Evolutionary conservation across 2,888 invertebrate genomes (phyloP).

Genomic region (Julus scanicus): DNA sequence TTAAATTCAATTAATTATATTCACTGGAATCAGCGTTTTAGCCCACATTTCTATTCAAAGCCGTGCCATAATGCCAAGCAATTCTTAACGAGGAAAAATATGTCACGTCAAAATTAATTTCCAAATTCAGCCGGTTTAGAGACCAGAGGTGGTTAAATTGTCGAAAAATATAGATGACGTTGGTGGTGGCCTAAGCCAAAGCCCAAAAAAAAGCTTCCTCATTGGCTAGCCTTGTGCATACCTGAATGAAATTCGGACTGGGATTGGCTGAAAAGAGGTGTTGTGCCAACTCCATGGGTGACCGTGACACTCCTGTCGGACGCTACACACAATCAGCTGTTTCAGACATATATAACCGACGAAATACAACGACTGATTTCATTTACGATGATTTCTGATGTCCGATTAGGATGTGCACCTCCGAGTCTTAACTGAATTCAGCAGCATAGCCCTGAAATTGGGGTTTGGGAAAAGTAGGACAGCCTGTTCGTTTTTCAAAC

Average conservation of each 20-base stretch:
- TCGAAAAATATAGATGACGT: neutral
- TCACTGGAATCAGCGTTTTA: neutral
- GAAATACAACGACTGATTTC: neutral
- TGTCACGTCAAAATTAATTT: neutral
- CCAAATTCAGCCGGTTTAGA: neutral
- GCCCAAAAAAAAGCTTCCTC: neutral
- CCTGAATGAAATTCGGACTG: slow-evolving; percentile 12
- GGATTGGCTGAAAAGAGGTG: slow-evolving; percentile 1
- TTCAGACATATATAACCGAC: neutral
- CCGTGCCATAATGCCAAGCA: neutral
- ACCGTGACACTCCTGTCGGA: slow-evolving; percentile 47
- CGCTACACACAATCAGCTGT: neutral
- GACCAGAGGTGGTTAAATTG: neutral
- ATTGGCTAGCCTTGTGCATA: neutral
- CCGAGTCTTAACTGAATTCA: neutral
- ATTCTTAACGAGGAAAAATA: neutral
- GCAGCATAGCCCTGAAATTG: neutral
- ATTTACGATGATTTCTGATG: neutral
- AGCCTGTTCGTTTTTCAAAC: neutral
- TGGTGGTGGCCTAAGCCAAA: neutral
- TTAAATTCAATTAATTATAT: slow-evolving; percentile 3
- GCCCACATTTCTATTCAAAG: neutral
- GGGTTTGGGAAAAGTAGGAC: slow-evolving; percentile 25
- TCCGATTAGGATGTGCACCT: neutral
- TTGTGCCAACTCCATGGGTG: slow-evolving; percentile 41